Base-by-base conservation (phyloP, 2,797 vertebrate species). In the Catharus ustulatus region DNA sequence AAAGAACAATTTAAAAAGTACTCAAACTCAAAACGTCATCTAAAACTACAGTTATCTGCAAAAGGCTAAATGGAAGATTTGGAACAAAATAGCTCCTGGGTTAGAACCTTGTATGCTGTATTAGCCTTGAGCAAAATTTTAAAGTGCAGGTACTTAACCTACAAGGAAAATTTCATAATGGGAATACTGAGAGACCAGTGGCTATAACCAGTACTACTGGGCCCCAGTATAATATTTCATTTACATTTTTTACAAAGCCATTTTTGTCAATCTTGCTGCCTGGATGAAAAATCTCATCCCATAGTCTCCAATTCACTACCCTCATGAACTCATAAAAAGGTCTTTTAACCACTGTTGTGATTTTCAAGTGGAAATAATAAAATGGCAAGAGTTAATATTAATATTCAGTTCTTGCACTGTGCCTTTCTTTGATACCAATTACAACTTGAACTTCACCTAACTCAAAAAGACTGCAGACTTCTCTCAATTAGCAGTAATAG, bases 401-500 rank as follows among this genome's bases (percentile, higher is more conserved):
- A 96, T 96, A 95, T 97, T 97, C 97, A 95, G 92, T 96, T 97
- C 95, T 95, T 97, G 95, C 91, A 96, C 97, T 98, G 95, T 97
- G 97, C 97, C 90, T 97, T 97, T 97, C 96, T 97, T 98, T 98
- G 97, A 98, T 98, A 98, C 98, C 97, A 98, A 98, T 98, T 99
- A 99, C 98, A 98, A 98, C 97, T 97, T 98, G 97, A 99, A 98
- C 98, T 98, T 98, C 98, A 98, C 98, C 98, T 98, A 98, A 98
- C 98, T 98, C 98, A 98, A 98, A 98, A 99, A 98, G 98, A 98
- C 98, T 98, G 97, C 97, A 97, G 97, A 98, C 98, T 98, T 98
- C 98, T 98, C 98, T 99, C 98, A 98, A 98, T 99, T 99, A 98
- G 97, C 95, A 97, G 97, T 99, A 99, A 99, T 98, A 99, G 98